Percentiles rank a stretch among this genome's conserved stretches.
Evolutionary conservation across 2,797 vertebrate species (phyloP).

Genomic region (Valencia hispanica): DNA sequence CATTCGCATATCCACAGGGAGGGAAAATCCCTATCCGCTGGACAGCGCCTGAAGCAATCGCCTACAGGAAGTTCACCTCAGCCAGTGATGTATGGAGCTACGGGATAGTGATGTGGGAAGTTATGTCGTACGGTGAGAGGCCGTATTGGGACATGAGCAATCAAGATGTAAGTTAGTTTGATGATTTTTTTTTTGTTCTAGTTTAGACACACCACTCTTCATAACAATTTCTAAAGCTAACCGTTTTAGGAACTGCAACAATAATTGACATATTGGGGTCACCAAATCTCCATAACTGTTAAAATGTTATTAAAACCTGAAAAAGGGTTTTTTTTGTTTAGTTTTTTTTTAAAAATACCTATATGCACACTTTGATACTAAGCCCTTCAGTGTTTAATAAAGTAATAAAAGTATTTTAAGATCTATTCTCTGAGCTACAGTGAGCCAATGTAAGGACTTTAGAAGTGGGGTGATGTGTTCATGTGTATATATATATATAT

Average conservation of each 20-base stretch:
- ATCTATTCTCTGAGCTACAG: too few relatives aligned
- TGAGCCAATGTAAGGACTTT: too few relatives aligned
- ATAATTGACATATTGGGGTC: not conserved
- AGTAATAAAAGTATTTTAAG: too few relatives aligned
- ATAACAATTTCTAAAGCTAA: not conserved
- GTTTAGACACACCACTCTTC: not conserved
- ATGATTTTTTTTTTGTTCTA: not conserved
- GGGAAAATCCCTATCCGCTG: constrained; percentile 99
- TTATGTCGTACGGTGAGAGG: constrained; percentile 98
- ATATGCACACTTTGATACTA: too few relatives aligned
- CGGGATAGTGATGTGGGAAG: constrained; percentile 99
- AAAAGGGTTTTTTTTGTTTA: too few relatives aligned
- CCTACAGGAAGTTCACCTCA: constrained; percentile 98
- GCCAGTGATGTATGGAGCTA: constrained; percentile 99
- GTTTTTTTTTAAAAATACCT: not conserved
- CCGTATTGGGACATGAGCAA: constrained; percentile 99
- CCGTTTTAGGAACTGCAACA: not conserved
- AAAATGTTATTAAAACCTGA: too few relatives aligned
- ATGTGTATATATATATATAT: too few relatives aligned
- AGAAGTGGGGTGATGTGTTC: too few relatives aligned
- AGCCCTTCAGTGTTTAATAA: too few relatives aligned
- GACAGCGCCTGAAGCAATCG: constrained; percentile 97
- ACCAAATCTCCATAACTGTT: not conserved
- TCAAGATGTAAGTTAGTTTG: constrained; percentile 91
- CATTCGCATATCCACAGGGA: constrained; percentile 89